Percentiles rank a stretch among this genome's conserved stretches.
Evolutionary conservation across 2,888 invertebrate species (phyloP).

Genomic region (Macaria notata): DNA sequence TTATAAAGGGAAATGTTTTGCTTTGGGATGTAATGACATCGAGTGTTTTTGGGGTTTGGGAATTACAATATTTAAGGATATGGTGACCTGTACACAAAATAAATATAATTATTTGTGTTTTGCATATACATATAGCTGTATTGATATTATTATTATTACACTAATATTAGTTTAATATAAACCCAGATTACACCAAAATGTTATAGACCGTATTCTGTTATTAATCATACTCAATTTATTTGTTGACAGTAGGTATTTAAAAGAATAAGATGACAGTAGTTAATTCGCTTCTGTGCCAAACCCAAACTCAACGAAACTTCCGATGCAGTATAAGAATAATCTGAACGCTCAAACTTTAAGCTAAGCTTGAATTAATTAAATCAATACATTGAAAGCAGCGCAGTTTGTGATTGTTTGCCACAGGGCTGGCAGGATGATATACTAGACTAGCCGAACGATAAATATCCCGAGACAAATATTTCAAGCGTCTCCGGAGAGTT

Average conservation of each 20-base stretch:
- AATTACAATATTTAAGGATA: no score
- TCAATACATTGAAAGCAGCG: slow-evolving; percentile 73
- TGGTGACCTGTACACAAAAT: no score
- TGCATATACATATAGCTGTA: no score
- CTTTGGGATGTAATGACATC: slow-evolving; percentile 47
- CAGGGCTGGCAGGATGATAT: slow-evolving; percentile 79
- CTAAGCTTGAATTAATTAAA: slow-evolving; percentile 76
- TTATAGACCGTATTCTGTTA: no score
- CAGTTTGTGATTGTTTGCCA: slow-evolving; percentile 79
- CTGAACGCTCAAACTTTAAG: slow-evolving; percentile 71
- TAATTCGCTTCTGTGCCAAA: no score
- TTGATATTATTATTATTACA: no score
- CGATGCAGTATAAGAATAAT: slow-evolving; percentile 73
- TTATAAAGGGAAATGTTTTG: slow-evolving; percentile 59
- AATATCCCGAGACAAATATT: slow-evolving; percentile 81
- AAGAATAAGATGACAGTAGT: no score
- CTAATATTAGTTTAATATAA: no score
- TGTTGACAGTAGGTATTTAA: no score
- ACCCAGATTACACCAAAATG: no score
- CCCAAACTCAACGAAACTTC: slow-evolving; percentile 37
- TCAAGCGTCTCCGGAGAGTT: slow-evolving; percentile 75
- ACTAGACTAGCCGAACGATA: slow-evolving; percentile 75
- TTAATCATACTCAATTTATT: no score
- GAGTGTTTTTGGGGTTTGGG: slow-evolving; percentile 21
- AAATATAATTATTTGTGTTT: no score